phyloP scores from a whole-genome alignment of 2,888 invertebrate genomes.

The Tiliacea aurago region DNA sequence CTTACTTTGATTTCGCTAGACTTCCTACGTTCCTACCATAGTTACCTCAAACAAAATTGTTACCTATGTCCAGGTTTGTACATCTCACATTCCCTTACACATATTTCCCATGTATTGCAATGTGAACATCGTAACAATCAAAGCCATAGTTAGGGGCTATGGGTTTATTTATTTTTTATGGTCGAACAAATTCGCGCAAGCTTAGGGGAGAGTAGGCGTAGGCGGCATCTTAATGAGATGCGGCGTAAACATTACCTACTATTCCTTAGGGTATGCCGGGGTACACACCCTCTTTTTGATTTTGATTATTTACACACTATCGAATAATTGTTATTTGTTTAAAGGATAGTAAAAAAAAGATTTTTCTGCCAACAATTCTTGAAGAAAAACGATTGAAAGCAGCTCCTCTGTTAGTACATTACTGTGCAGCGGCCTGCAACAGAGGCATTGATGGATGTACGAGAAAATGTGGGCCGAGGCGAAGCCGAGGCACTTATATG shows the following conservation, averaged over 20 bases:
- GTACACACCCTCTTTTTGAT: constrained; percentile 69
- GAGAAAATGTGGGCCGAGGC: no score
- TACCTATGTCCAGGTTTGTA: fast-evolving
- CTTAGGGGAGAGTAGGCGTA: constrained; percentile 66
- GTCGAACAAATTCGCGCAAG: constrained; percentile 77
- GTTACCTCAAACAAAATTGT: background rate
- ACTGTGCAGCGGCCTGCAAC: no score
- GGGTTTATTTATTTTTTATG: constrained; percentile 84
- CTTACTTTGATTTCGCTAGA: constrained; percentile 24
- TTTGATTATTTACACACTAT: constrained; percentile 66
- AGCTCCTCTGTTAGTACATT: background rate
- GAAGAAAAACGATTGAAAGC: background rate
- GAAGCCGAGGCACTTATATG: no score
- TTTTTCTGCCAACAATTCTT: background rate
- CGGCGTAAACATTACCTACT: constrained; percentile 80
- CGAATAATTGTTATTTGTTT: constrained; percentile 67
- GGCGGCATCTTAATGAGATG: constrained; percentile 84
- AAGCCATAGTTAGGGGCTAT: constrained; percentile 70
- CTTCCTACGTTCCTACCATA: background rate
- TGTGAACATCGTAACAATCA: constrained; percentile 63
- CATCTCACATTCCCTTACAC: background rate
- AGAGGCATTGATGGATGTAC: no score
- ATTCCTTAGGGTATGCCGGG: constrained; percentile 79
- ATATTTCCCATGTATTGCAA: constrained; percentile 44
- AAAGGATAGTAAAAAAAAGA: constrained; percentile 13